Evolutionary conservation across 2,888 invertebrate genomes (phyloP).

Genomic region (Clepsis dumicolana): DNA sequence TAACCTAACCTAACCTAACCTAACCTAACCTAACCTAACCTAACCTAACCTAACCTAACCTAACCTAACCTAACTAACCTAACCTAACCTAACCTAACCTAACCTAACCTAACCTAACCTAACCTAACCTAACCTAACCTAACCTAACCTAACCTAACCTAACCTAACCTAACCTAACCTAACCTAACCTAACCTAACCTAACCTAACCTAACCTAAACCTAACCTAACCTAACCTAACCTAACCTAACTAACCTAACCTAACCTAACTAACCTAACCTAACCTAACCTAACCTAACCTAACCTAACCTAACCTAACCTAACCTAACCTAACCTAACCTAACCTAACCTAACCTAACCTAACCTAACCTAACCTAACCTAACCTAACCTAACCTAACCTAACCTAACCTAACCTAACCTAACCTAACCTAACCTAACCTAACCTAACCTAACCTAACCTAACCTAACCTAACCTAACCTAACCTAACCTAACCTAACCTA

Average conservation of each 20-base stretch:
- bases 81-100: conserved; percentile 11
- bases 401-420: conserved; percentile 45
- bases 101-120: conserved; percentile 11
- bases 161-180: conserved; percentile 23
- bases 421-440: conserved; percentile 44
- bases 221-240: conserved; percentile 25
- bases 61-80: conserved; percentile 36
- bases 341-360: conserved; percentile 51
- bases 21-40: conserved; percentile 34
- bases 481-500: conserved; percentile 17
- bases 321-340: conserved; percentile 50
- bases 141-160: conserved; percentile 23
- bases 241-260: conserved; percentile 18
- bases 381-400: conserved; percentile 48
- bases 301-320: conserved; percentile 49
- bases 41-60: conserved; percentile 35
- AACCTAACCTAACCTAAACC: conserved; percentile 23
- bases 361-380: conserved; percentile 51
- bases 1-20: conserved; percentile 34
- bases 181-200: conserved; percentile 23
- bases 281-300: conserved; percentile 32
- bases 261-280: conserved; percentile 47
- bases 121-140: conserved; percentile 21
- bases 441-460: conserved; percentile 36
- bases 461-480: conserved; percentile 14